Evolutionary conservation across 2,797 vertebrate genomes (phyloP), one percentile per base, ranked within the genome.

Genomic region (Meda fulgida): DNA sequence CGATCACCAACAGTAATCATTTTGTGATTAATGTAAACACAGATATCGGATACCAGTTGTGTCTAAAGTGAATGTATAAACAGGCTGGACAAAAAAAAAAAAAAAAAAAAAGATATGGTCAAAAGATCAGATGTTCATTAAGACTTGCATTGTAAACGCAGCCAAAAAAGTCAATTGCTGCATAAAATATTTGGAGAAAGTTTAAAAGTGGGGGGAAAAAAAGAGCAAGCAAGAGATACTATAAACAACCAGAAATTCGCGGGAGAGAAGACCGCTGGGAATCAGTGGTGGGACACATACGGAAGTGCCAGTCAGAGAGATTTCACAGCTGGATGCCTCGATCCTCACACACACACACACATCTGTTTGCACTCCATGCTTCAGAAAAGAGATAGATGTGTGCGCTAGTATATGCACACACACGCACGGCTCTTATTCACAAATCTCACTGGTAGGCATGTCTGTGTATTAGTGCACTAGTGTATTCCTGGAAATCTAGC

Each of bases 241-340:
- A 40, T 43, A 81, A 72, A 81, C 76, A 63, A 36, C 29, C 36
- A 63, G 21, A 34, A 65, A 78, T 72, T 72, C 8, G 2, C 73
- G 51, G 23, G 67, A 85, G 70, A 10, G 38, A 51, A 58, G 31
- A 63, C 34, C 55, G 23, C 63, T 23, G 67, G 46, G 66, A 60
- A 71, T 69, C 51, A 55, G 79, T 60, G 36, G 43, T 83, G 63
- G 76, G 18, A 60, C 69, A 73, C 67, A 67, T 51, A 34, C 11
- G 58, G 81, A 86, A 48, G 70, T 73, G 60, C 69, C 81, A 84
- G 72, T 84, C 70, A 80, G 77, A 80, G 38, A 34, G 38, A 84
- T 87, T 87, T 87, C 78, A 87, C 82, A 84, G 70, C 82, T 84
- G 78, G 65, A 71, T 88, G 84, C 85, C 69, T 66, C 65, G 43